Base-by-base conservation (phyloP, 2,113 vertebrate species). In the Puma concolor region DNA sequence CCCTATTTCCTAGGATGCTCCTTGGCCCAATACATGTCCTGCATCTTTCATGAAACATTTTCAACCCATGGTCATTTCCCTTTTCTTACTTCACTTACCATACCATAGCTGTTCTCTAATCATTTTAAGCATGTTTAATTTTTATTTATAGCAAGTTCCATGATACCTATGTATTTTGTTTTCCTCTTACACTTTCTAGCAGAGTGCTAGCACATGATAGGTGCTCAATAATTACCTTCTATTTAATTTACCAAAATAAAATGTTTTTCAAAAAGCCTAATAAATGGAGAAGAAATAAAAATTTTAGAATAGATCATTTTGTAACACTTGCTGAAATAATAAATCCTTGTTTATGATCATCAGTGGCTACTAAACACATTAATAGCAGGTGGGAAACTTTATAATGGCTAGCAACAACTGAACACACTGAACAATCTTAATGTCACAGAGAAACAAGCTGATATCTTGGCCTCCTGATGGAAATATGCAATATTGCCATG, bases 181-280 rank as follows among this genome's bases (percentile, higher is more conserved):
- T 96, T 77, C 48, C 17, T 27, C 4, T 76, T 72, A 44, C 31
- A 63, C 25, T 13, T 12, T 83, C 19, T 76, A 67, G 66, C 63
- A 84, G 16, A 84, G 54, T 41, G 50, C 5, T 48, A 52, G n/a
- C 16, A 50, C 77, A 96, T 60, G 29, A 90, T 52, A 81, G 15
- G 27, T 82, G 31, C 63, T 84, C 57, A 92, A 52, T 54, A 80
- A 88, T 54, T 79, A 86, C 33, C 15, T 93, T 13, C 23, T 79
- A 60, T 60, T 94, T 88, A 83, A 84, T 88, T 93, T 71, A 96
- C 25, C 91, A 91, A 91, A 80, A 66, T 44, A 74, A 86, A 71
- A 57, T 57, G 23, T 63, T 76, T 90, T 85, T 60, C 54, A 67
- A 91, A 11, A 91, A 93, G n/a, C 3, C 21, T 76, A 84, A 88